Evolutionary conservation across 1,140 invertebrate species (phyloP).

Genomic region (Drosophila pachea): DNA sequence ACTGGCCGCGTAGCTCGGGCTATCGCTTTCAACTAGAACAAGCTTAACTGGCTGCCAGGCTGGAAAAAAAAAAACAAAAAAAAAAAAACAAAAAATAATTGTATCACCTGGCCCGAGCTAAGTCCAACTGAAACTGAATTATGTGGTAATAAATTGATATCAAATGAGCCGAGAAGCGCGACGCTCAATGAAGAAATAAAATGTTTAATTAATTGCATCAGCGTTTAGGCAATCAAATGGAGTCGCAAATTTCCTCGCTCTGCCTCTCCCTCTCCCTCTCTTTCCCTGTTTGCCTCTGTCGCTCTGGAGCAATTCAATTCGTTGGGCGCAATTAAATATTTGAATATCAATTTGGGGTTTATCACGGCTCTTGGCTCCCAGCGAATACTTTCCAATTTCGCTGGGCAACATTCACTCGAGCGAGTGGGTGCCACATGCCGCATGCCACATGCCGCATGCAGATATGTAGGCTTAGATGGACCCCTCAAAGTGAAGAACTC

Average conservation of each 20-base stretch:
- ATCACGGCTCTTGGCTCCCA: conserved; percentile 11
- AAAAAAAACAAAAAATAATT: conserved; percentile 48
- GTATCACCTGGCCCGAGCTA: conserved; percentile 56
- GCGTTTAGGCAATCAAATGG: conserved; percentile 75
- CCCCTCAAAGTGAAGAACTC: no score
- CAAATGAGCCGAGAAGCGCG: conserved; percentile 46
- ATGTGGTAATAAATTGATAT: conserved; percentile 76
- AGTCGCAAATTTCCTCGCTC: conserved; percentile 42
- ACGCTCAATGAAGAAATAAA: conserved; percentile 70
- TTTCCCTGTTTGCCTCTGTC: conserved; percentile 31
- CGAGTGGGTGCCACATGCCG: conserved; percentile 29
- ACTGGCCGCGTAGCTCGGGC: conserved; percentile 48
- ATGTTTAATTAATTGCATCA: conserved; percentile 73
- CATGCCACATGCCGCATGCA: background rate
- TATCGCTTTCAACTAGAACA: conserved; percentile 76
- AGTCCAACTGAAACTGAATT: conserved; percentile 36
- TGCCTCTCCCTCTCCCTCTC: no score
- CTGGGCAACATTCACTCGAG: conserved; percentile 28
- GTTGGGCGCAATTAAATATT: conserved; percentile 65
- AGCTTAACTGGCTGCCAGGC: conserved; percentile 62
- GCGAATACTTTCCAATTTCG: conserved; percentile 47
- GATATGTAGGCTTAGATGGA: background rate
- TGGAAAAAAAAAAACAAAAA: conserved; percentile 4
- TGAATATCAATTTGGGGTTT: conserved; percentile 45
- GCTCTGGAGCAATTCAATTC: conserved; percentile 58